Percentiles rank a stretch among this genome's conserved stretches.
phyloP scores from a whole-genome alignment of 2,113 vertebrate genomes.

The Otocyon megalotis region DNA sequence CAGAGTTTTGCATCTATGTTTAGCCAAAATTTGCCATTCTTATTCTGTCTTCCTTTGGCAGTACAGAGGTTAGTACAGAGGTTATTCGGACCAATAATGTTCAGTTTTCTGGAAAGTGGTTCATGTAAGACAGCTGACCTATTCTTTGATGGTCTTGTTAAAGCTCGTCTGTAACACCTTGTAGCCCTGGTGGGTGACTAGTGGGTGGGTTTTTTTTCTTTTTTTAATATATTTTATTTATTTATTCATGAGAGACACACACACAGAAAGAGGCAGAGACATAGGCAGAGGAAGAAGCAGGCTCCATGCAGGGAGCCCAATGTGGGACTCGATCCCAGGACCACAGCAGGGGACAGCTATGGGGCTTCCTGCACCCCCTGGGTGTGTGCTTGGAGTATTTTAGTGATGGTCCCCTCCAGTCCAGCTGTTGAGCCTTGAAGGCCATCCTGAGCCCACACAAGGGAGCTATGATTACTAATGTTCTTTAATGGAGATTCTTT shows the following conservation, averaged over 20 bases:
- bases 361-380: no score
- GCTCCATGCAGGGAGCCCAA: no score
- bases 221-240: no score
- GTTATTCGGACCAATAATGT: background rate
- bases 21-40: background rate
- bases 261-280: no score
- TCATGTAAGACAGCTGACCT: background rate
- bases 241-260: no score
- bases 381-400: background rate
- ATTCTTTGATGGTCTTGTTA: background rate
- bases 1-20: background rate
- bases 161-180: background rate
- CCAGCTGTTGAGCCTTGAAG: background rate
- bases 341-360: no score
- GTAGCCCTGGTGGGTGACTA: background rate
- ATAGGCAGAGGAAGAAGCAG: no score
- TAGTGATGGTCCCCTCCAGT: background rate
- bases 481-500: background rate
- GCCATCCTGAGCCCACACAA: background rate
- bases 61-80: background rate
- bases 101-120: background rate
- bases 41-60: background rate
- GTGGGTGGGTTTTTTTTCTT: background rate
- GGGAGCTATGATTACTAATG: no score
- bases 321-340: no score